A percentile compares a stretch with the other conserved stretches of the same genome.
Evolutionary conservation across 1,140 invertebrate species (phyloP).

Genomic region (Diabrotica undecimpunctata): DNA sequence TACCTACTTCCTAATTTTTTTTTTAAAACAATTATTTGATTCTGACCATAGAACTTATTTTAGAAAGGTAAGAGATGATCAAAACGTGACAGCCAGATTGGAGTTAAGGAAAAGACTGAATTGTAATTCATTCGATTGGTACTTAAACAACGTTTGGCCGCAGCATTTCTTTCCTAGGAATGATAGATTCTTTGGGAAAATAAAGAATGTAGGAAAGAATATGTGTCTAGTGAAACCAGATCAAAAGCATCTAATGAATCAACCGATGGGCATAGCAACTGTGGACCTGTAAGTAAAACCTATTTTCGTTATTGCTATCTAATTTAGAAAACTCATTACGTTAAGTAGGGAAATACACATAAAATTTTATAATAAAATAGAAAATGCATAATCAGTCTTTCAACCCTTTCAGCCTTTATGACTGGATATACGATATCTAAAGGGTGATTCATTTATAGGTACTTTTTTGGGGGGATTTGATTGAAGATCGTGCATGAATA

Average conservation of each 20-base stretch:
- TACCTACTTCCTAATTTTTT: no score
- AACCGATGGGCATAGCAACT: slow-evolving; percentile 61
- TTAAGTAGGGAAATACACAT: no score
- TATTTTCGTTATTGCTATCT: neutral
- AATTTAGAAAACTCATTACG: no score
- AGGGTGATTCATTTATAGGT: no score
- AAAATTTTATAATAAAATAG: no score
- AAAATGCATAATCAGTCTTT: no score
- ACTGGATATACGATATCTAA: no score
- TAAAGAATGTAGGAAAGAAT: slow-evolving; percentile 50
- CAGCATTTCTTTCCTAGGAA: slow-evolving; percentile 86
- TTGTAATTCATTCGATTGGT: slow-evolving; percentile 93
- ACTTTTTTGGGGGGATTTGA: no score
- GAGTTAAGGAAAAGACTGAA: slow-evolving; percentile 57
- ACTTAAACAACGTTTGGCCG: slow-evolving; percentile 87
- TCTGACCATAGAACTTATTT: neutral
- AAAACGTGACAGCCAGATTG: slow-evolving; percentile 57
- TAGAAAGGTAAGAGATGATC: slow-evolving; percentile 53
- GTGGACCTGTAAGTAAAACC: slow-evolving; percentile 44
- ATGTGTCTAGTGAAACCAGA: slow-evolving; percentile 62
- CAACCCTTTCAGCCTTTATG: no score
- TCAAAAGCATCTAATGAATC: slow-evolving; percentile 54
- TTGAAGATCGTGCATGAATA: no score
- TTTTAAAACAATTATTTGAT: no score
- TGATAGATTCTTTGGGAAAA: slow-evolving; percentile 78